Base-by-base conservation (phyloP, 1,140 invertebrate genomes). In the Polypedilum vanderplanki region DNA sequence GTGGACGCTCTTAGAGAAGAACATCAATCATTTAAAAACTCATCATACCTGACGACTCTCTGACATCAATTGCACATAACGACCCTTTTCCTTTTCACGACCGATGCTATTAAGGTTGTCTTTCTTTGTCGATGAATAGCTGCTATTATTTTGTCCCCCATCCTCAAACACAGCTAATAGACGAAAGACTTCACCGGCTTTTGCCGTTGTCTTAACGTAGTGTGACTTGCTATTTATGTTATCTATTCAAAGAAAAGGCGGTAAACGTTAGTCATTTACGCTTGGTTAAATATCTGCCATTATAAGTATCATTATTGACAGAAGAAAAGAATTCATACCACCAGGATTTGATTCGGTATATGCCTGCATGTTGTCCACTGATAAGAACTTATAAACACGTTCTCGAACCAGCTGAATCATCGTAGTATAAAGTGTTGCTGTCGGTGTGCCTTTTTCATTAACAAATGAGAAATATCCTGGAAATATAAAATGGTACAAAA, bases 91-190 rank as follows among this genome's bases (percentile, higher is more conserved):
- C 75, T 82, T 82, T 18, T 82, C 81, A 0, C 81, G 77, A 33
- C 79, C 78, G 7, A n/a, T n/a, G 64, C 33, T 57, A 67, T 67
- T 74, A 20, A 18, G 40, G 8, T 18, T 40, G n/a, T 75, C 74
- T 15, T 22, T 70, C 18, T 74, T 73, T 22, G 77, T 70, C 9
- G 77, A 74, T 18, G 74, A 73, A 15, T 78, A 76, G 41, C 80
- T 79, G 15, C 73, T 33, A 17, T 22, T 33, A 46, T 41, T 41
- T 77, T 82, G 80, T 73, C 82, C 82, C 10, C 81, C 81, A 77
- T 82, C 81, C 76, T 82, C 81, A 40, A 82, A 82, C 0, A 82
- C 81, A 3, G 81, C 81, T 18, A 82, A 70, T 24, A 82, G 75
- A 0, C 80, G 79, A 74, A 81, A 82, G n/a, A 82, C 80, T 75